These are phyloP conservation scores for Oostethus manadensis DNA, from an alignment of 2,113 vertebrate species.

Conservation along the genomic window DNA sequence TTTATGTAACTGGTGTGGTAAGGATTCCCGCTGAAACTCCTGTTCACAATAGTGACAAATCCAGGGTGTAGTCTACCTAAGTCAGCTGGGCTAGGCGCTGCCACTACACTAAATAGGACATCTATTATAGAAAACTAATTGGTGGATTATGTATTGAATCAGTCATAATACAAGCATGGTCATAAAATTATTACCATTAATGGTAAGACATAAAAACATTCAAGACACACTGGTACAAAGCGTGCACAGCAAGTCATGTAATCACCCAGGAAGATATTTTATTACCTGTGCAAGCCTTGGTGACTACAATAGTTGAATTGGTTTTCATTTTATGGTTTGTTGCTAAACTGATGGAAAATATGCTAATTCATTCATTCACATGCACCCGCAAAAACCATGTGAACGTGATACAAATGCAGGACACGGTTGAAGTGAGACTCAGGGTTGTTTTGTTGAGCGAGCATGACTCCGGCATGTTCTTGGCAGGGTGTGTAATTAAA, in stretches of 20 bases:
- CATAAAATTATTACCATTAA: too few species aligned
- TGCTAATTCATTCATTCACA: constrained; percentile 22
- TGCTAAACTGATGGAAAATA: constrained; percentile 33
- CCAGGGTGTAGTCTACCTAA: too few species aligned
- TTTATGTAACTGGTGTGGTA: too few species aligned
- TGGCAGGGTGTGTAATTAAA: constrained; percentile 66
- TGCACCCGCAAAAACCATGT: constrained; percentile 5
- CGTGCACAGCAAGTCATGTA: not conserved
- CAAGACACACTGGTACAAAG: not conserved
- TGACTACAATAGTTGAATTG: constrained; percentile 18
- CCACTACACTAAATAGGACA: too few species aligned
- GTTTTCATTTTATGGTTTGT: constrained; percentile 17
- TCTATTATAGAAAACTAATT: too few species aligned
- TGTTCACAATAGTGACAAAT: too few species aligned
- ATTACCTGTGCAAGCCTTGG: constrained; percentile 4
- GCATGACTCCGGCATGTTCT: constrained; percentile 45
- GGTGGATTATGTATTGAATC: too few species aligned
- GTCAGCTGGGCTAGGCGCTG: too few species aligned
- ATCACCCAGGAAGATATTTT: constrained; percentile 2
- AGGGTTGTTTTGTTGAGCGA: constrained; percentile 54
- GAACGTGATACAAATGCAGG: constrained; percentile 33
- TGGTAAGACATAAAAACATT: too few species aligned
- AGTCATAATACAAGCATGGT: too few species aligned
- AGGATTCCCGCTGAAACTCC: too few species aligned
- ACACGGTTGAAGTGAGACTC: constrained; percentile 42